A percentile compares a stretch with the other conserved stretches of the same genome.
Conservation (phyloP, 2,888 invertebrate genomes). For the Netelia inedita region DNA sequence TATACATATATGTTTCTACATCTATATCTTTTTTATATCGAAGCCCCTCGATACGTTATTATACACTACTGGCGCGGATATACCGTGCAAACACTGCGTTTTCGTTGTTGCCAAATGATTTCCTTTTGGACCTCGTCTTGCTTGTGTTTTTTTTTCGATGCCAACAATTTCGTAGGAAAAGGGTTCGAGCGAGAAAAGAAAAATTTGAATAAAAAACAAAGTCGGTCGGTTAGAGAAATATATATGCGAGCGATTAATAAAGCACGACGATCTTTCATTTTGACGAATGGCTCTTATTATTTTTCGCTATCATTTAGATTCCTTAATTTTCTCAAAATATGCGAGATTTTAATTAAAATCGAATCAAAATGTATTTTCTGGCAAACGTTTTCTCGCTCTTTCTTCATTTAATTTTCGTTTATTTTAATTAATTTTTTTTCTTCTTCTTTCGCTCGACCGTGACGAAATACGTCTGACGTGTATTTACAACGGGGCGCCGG, state of each 20-base stretch:
- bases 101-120: slow-evolving; percentile 1
- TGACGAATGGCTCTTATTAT: too few species aligned
- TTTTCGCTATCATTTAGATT: not conserved
- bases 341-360: slow-evolving; percentile 16
- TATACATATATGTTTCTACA: slow-evolving; percentile 24
- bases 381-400: not conserved
- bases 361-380: slow-evolving; percentile 7
- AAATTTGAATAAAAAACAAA: not conserved
- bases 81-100: slow-evolving; percentile 14
- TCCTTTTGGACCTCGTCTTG: not conserved
- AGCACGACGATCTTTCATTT: too few species aligned
- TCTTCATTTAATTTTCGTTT: slow-evolving; percentile 18
- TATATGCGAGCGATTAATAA: too few species aligned
- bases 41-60: slow-evolving; percentile 21
- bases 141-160: not conserved
- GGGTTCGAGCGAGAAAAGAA: not conserved
- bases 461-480: slow-evolving; percentile 46
- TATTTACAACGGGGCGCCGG: slow-evolving; percentile 62
- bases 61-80: slow-evolving; percentile 6
- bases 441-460: slow-evolving; percentile 6
- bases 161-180: not conserved
- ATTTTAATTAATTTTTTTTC: slow-evolving; percentile 14
- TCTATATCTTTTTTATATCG: slow-evolving; percentile 32
- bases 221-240: not conserved
- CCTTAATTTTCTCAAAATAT: not conserved